phyloP scores from a whole-genome alignment of 2,888 invertebrate species.

The Epirrita christyi region DNA sequence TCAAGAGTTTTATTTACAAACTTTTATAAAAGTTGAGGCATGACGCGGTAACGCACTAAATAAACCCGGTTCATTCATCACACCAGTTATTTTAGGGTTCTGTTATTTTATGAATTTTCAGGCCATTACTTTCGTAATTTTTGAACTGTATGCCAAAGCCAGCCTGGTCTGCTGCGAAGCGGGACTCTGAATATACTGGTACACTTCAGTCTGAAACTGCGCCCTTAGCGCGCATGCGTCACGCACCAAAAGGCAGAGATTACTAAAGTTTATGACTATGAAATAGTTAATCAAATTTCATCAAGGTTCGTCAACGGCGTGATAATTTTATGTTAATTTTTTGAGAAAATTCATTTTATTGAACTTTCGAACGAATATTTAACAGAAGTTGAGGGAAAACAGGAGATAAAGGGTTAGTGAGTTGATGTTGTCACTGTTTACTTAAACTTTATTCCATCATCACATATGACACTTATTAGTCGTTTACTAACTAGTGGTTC shows the following conservation, averaged over 20 bases:
- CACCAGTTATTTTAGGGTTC: not conserved
- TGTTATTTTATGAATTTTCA: not conserved
- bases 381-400: too few relatives aligned
- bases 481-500: too few relatives aligned
- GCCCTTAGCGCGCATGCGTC: slow-evolving; percentile 39
- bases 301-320: slow-evolving; percentile 39
- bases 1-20: not conserved
- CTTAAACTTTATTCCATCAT: too few relatives aligned
- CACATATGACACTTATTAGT: too few relatives aligned
- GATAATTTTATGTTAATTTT: slow-evolving; percentile 16
- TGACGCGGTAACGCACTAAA: too few relatives aligned
- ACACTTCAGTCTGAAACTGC: slow-evolving; percentile 29
- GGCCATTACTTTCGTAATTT: slow-evolving; percentile 21
- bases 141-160: not conserved
- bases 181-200: slow-evolving; percentile 44
- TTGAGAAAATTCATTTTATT: not conserved
- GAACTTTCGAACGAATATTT: too few relatives aligned
- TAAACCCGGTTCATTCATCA: not conserved
- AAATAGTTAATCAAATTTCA: slow-evolving; percentile 40
- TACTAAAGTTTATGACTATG: slow-evolving; percentile 35
- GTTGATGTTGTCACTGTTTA: too few relatives aligned
- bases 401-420: too few relatives aligned
- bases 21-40: not conserved
- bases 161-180: slow-evolving; percentile 38
- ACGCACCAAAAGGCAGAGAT: slow-evolving; percentile 35